A percentile compares a stretch with the other conserved stretches of the same genome.
These are phyloP conservation scores for Tangara arthus DNA, from an alignment of 2,797 vertebrate species.

Conservation along the genomic window DNA sequence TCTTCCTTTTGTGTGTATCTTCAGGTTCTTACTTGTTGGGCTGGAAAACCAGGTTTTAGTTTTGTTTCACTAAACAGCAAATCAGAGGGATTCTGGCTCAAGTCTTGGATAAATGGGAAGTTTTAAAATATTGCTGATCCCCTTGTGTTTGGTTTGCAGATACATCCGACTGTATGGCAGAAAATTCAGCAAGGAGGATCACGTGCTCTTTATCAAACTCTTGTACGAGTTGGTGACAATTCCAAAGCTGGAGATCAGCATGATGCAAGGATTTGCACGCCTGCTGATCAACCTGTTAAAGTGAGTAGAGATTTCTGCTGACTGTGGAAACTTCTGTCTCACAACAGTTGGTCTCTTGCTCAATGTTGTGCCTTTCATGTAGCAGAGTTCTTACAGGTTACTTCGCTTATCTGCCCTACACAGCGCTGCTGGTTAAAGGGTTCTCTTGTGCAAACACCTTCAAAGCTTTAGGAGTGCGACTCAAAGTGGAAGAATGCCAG, in stretches of 20 bases:
- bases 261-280: constrained; percentile 96
- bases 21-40: background rate
- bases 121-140: background rate
- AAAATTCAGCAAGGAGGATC: constrained; percentile 98
- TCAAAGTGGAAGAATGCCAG: background rate
- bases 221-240: constrained; percentile 94
- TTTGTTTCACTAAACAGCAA: background rate
- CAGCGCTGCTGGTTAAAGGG: background rate
- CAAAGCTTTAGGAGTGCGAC: background rate
- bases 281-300: constrained; percentile 95
- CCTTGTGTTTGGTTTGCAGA: constrained; percentile 69
- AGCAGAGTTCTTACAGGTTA: background rate
- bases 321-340: background rate
- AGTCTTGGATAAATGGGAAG: background rate
- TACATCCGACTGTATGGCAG: constrained; percentile 95
- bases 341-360: background rate
- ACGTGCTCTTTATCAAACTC: constrained; percentile 94
- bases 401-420: background rate
- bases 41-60: background rate
- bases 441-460: background rate
- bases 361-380: background rate
- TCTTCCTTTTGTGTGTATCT: background rate
- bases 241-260: constrained; percentile 94
- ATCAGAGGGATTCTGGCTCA: background rate
- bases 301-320: constrained; percentile 77